A percentile compares a stretch with the other conserved stretches of the same genome.
These are phyloP conservation scores for Lasioglossum albipes DNA, from an alignment of 1,140 invertebrate species.

Conservation along the genomic window DNA sequence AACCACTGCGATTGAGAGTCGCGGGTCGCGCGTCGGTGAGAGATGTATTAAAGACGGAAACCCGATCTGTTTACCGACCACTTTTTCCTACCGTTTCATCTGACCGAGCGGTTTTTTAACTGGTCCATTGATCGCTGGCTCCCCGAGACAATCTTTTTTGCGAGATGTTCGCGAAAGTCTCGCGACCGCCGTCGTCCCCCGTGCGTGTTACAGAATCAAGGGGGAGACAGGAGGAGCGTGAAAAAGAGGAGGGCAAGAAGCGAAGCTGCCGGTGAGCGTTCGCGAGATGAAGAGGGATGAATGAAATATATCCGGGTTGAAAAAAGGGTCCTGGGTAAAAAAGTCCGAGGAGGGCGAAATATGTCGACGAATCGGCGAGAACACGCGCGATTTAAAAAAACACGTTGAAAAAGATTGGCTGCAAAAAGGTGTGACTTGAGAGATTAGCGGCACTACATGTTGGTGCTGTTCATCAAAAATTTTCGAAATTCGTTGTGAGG, in stretches of 20 bases:
- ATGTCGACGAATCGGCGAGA: neutral
- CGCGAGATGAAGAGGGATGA: constrained; percentile 2
- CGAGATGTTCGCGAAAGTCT: neutral
- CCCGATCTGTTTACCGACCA: neutral
- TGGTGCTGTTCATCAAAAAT: neutral
- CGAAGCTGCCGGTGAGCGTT: neutral
- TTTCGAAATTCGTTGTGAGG: too few species aligned
- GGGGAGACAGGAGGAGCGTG: neutral
- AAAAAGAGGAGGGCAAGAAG: neutral
- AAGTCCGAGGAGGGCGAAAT: neutral
- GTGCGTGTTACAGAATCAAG: neutral
- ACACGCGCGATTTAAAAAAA: neutral
- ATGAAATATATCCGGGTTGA: constrained; percentile 25
- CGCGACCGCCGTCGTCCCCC: neutral
- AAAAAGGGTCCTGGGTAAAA: neutral
- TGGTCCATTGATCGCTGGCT: neutral
- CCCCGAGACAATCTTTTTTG: constrained; percentile 10
- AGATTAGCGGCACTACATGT: constrained; percentile 7
- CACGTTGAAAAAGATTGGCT: neutral
- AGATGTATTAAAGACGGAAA: neutral
- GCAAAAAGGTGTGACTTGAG: constrained; percentile 2
- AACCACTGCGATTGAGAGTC: too few species aligned
- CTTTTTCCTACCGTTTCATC: constrained; percentile 4
- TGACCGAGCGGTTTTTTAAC: neutral
- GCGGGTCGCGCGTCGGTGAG: neutral